Percentiles rank a stretch among this genome's conserved stretches.
phyloP scores from a whole-genome alignment of 2,888 invertebrate genomes.

The Teleiodes luculella region DNA sequence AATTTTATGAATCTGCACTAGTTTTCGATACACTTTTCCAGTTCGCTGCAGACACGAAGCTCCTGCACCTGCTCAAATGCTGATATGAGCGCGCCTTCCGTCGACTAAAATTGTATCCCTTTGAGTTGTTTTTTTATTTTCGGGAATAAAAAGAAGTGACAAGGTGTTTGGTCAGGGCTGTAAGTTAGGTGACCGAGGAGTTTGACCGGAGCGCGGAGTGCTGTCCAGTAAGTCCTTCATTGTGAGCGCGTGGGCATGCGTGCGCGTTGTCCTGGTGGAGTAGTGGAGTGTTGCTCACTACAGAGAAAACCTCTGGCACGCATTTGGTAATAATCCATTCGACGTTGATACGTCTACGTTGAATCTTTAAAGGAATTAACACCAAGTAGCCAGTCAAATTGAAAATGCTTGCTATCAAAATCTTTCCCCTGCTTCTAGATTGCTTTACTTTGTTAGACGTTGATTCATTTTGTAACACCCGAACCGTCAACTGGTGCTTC shows the following conservation, averaged over 20 bases:
- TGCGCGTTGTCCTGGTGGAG: slow-evolving; percentile 14
- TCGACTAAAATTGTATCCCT: not conserved
- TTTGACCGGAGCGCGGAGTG: slow-evolving; percentile 12
- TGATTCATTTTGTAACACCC: slow-evolving; percentile 12
- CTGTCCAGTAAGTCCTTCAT: slow-evolving; percentile 17
- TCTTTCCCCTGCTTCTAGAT: slow-evolving; percentile 17
- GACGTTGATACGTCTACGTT: slow-evolving; percentile 9
- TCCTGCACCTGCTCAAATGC: not conserved
- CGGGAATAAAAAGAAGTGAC: not conserved
- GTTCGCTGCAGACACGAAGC: too few species aligned
- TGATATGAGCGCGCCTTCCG: not conserved
- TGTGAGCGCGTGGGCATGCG: slow-evolving; percentile 14
- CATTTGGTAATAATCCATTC: slow-evolving; percentile 14
- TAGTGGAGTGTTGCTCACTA: slow-evolving; percentile 16
- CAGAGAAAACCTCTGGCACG: slow-evolving; percentile 16
- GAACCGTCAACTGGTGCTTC: slow-evolving; percentile 12
- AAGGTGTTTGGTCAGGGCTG: not conserved
- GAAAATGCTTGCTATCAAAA: slow-evolving; percentile 19
- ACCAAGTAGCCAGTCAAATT: slow-evolving; percentile 16
- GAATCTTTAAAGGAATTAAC: slow-evolving; percentile 18
- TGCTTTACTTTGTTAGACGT: slow-evolving; percentile 18
- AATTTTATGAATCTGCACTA: too few species aligned
- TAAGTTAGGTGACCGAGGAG: not conserved
- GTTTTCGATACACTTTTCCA: too few species aligned
- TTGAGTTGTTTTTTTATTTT: not conserved